Base-by-base conservation (phyloP, 2,888 invertebrate genomes). In the Steinernema hermaphroditum region DNA sequence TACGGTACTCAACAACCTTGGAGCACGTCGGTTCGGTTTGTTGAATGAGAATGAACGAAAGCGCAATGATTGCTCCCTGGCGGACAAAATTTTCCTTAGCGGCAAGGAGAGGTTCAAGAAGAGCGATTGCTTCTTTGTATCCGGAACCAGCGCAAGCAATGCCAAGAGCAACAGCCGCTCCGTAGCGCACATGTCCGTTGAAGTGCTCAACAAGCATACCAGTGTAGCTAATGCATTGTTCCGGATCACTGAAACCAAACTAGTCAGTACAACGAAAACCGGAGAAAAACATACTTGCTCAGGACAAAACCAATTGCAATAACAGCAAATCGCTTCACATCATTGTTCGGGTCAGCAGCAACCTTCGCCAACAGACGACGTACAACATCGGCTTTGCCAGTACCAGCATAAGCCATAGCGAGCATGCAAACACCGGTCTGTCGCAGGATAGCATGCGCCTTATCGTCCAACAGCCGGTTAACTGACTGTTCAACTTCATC, bases 111-210 rank as follows among this genome's bases (percentile, higher is more conserved):
- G 97, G 97, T 87, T 98, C 97, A 73, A 99, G 88, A 2, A 98
- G 90, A 34, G 92, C 93, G 75, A 98, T 93, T 0, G 97, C 97
- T 88, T 98, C 97, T 88, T 90, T 91, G 73, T 94, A 91, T n/a
- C 96, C 97, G 8, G 96, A 95, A 14, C 97, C 98, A 54, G 97
- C 96, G 88, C 97, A 99, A 0, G 97, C 96, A 82, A 99, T 97
- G 75, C 97, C 98, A 74, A 98, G 81, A 1, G 98, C 98, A 94
- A 99, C 95, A 8, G 97, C 98, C 12, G 98, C 97, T 16, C 98
- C 98, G 87, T 97, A 99, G 72, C 98, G 92, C 0, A 98, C 97
- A 87, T 98, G 96, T 0, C 97, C 96, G 87, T 99, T 98, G 90
- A 98, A 99, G 76, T 96, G 96, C 88, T 98, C 98, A 0, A 97